Evolutionary conservation across 2,113 vertebrate genomes (phyloP), one percentile per base, ranked within the genome.

Genomic region (Ellobius talpinus): DNA sequence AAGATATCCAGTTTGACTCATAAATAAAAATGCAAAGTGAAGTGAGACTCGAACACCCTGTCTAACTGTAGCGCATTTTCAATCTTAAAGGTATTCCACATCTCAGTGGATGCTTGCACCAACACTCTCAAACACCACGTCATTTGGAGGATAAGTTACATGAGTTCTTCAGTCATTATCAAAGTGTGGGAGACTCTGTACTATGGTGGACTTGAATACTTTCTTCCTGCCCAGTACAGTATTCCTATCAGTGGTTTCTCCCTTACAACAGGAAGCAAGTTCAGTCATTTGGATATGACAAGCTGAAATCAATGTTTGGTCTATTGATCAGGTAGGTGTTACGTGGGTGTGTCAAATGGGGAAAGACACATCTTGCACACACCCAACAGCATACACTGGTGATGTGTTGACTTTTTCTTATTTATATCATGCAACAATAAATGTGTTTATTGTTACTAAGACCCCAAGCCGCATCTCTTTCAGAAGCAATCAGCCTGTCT

Each of bases 291-390:
- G 31, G 79, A n/a, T 5, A 42, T 2, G 39, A 61, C 3, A 6
- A 1, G 58, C 10, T n/a, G 47, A 70, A 81, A 42, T 9, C 13
- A 70, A 9, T 11, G 3, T 55, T 50, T 50, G 61, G 36, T 26
- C 93, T 47, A 19, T 5, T 13, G 86, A 81, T 68, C 42, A 73
- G 11, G 10, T 23, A n/a, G 12, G 3, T 5, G 17, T 66, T 26
- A 10, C 16, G 1, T 6, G 5, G 31, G 26, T 3, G 13, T 26
- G 13, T 29, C 63, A 13, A 36, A 3, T 4, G 39, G 21, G 7
- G 45, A n/a, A 47, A 87, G 47, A 73, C 11, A 0, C 0, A 5
- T 29, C 0, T 6, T 12, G 0, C 39, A 16, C 11, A 24, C 21
- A 12, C 7, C 16, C 5, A 29, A 45, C 85, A 39, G 45, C 23